Percentiles rank a stretch among this genome's conserved stretches.
phyloP scores from a whole-genome alignment of 2,113 vertebrate species.

The Maccullochella peelii region DNA sequence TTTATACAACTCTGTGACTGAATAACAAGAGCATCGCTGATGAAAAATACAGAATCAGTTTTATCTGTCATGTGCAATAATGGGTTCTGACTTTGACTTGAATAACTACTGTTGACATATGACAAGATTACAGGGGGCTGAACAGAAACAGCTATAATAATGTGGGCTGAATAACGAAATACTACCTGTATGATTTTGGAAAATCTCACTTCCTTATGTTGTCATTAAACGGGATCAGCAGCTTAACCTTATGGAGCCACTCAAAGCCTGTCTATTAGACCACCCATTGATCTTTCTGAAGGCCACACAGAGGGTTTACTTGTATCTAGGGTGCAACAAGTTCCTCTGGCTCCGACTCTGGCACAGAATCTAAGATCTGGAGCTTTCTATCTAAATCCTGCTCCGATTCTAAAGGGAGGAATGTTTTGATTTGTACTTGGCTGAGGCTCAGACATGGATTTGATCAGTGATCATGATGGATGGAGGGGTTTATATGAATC shows the following conservation, averaged over 20 bases:
- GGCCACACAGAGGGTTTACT: slow-evolving; percentile 14
- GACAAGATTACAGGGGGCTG: slow-evolving; percentile 4
- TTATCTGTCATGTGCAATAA: not conserved
- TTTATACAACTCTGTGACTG: not conserved
- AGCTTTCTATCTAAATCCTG: slow-evolving; percentile 31
- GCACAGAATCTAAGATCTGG: not conserved
- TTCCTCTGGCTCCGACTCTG: slow-evolving; percentile 7
- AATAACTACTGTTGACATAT: not conserved
- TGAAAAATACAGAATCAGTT: not conserved
- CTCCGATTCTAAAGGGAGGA: slow-evolving; percentile 8
- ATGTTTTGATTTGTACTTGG: slow-evolving; percentile 43
- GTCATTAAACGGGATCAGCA: slow-evolving; percentile 22
- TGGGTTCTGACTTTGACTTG: not conserved
- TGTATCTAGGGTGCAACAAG: not conserved
- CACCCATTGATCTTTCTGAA: slow-evolving; percentile 15
- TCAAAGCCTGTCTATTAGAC: not conserved
- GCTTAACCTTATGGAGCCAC: slow-evolving; percentile 6
- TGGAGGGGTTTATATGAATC: not conserved
- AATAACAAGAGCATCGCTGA: not conserved
- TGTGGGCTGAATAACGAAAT: slow-evolving; percentile 14
- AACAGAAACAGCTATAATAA: slow-evolving; percentile 25
- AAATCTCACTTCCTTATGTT: slow-evolving; percentile 1
- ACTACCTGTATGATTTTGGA: not conserved
- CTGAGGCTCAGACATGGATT: slow-evolving; percentile 37
- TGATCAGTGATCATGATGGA: slow-evolving; percentile 32